These are phyloP conservation scores for Papilio polytes DNA, from an alignment of 1,140 invertebrate genomes.

Conservation along the genomic window DNA sequence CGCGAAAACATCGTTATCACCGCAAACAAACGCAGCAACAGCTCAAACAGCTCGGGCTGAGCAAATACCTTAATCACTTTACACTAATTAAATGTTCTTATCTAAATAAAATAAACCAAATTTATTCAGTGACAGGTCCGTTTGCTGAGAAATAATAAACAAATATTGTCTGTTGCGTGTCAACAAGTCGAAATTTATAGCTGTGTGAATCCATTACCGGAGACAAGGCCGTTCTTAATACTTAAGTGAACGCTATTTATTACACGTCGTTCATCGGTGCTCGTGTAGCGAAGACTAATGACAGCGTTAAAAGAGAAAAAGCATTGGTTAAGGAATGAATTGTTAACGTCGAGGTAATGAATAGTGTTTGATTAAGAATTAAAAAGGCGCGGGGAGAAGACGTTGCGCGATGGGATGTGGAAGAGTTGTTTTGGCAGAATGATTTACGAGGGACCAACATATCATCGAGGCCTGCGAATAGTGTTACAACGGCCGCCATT, in stretches of 20 bases:
- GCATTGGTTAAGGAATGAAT: slow-evolving; percentile 56
- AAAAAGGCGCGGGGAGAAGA: slow-evolving; percentile 48
- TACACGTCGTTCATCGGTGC: slow-evolving; percentile 53
- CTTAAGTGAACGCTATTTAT: slow-evolving; percentile 44
- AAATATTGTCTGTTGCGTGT: slow-evolving; percentile 75
- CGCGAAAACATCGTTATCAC: slow-evolving; percentile 57
- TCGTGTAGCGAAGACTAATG: slow-evolving; percentile 46
- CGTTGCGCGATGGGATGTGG: slow-evolving; percentile 50
- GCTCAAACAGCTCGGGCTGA: slow-evolving; percentile 55
- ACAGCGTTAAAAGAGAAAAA: slow-evolving; percentile 43
- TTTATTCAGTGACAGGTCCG: slow-evolving; percentile 71
- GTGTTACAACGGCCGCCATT: slow-evolving; percentile 50
- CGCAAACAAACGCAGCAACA: slow-evolving; percentile 47
- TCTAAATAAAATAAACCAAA: slow-evolving; percentile 74
- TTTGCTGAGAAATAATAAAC: slow-evolving; percentile 71
- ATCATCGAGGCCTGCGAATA: slow-evolving; percentile 65
- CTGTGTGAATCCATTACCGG: slow-evolving; percentile 66
- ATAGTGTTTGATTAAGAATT: slow-evolving; percentile 51
- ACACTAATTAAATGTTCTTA: slow-evolving; percentile 74
- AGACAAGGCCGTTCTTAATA: slow-evolving; percentile 56
- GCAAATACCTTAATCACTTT: slow-evolving; percentile 68
- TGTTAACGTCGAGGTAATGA: slow-evolving; percentile 43
- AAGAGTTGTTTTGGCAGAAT: slow-evolving; percentile 66
- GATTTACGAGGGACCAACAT: slow-evolving; percentile 63
- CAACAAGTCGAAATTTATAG: slow-evolving; percentile 76